These are phyloP conservation scores for Cuculus canorus DNA, from an alignment of 2,797 vertebrate genomes.

Conservation along the genomic window DNA sequence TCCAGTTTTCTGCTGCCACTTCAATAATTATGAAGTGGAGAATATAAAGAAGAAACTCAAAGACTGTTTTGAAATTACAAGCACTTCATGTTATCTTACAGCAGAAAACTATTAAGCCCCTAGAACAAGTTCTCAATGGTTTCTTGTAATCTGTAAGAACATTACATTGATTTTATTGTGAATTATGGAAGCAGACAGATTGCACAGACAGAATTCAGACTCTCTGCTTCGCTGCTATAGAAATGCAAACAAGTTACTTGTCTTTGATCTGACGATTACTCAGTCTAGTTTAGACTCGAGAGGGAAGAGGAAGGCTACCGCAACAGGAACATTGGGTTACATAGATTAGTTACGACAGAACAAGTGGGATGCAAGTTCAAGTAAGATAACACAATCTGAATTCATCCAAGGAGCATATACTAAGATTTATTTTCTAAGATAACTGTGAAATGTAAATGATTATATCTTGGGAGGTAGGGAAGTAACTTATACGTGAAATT, in stretches of 20 bases:
- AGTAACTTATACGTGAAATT: not conserved
- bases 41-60: not conserved
- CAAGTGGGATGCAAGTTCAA: not conserved
- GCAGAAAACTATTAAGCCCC: not conserved
- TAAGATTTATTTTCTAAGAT: not conserved
- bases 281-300: not conserved
- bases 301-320: not conserved
- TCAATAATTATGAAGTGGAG: not conserved
- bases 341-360: not conserved
- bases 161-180: not conserved
- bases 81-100: not conserved
- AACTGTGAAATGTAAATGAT: not conserved
- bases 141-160: not conserved
- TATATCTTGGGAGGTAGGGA: not conserved
- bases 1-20: not conserved
- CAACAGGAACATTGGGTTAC: not conserved
- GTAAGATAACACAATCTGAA: not conserved
- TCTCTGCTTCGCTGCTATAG: not conserved
- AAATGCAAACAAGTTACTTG: not conserved
- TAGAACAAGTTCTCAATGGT: not conserved
- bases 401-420: not conserved
- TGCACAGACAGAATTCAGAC: not conserved
- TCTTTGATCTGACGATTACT: not conserved
- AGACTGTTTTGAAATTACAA: not conserved
- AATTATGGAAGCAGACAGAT: not conserved